Evolutionary conservation across 2,888 invertebrate genomes (phyloP), one percentile per base, ranked within the genome.

Genomic region (Ptilodon capucinus): DNA sequence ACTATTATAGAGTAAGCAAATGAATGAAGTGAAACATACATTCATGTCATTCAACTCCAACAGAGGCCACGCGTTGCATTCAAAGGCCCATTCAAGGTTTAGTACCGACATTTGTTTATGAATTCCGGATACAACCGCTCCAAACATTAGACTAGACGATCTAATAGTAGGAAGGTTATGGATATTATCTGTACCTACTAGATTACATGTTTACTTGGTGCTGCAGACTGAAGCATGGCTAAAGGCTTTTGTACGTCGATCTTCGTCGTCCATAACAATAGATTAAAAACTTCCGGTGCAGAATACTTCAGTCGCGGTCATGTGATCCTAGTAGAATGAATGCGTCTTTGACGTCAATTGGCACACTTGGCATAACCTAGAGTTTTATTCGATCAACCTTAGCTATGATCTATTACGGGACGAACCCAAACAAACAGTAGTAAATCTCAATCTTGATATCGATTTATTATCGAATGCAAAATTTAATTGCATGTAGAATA

Each of bases 51-150:
- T 78, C 76, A 77, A 62, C 71, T 68, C 68, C 49, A 42, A 55
- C 54, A 64, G 72, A 68, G 72, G 71, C 66, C 68, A 48, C 63
- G 60, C 59, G 62, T 52, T 71, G 68, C 70, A 73, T 69, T 74
- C 70, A 75, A 79, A 78, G 73, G 66, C 66, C 67, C 75, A 79
- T 81, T 81, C 76, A 81, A 73, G 73, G 75, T 59, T 71, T 59
- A 60, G 40, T 58, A 62, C 64, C 64, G 58, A 56, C 51, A 55
- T 53, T 56, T 59, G 51, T 38, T 49, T 70, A 64, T 61, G 63
- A 61, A 62, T 58, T 55, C 61, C 59, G 63, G 64, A 50, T 68
- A 63, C 48, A 47, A 47, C 47, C 52, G 54, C 32, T 34, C 46
- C 46, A 47, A 44, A 42, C 53, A 48, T n/a, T 28, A 25, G 7